Evolutionary conservation across 2,113 vertebrate species (phyloP).

Genomic region (Paedocypris sp.): DNA sequence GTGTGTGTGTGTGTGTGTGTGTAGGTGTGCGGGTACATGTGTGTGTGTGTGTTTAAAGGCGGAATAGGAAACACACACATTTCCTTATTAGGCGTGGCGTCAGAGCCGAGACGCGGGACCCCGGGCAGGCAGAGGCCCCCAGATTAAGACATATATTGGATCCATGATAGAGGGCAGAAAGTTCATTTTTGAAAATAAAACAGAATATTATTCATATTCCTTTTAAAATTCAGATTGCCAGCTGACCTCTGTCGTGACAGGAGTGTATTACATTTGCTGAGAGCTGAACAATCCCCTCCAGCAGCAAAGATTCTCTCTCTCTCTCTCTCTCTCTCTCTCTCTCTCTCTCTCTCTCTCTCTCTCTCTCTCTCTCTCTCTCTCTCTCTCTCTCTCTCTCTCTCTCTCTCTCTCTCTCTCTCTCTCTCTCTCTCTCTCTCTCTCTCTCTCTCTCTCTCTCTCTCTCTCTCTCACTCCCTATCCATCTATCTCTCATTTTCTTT

Average conservation of each 20-base stretch:
- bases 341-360: constrained; percentile 1
- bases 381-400: no score
- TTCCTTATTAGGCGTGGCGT: constrained; percentile 99
- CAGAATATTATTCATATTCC: constrained; percentile 99
- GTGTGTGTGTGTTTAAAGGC: constrained; percentile 57
- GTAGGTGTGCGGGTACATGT: neutral
- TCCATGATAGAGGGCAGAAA: constrained; percentile 99
- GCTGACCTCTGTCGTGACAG: constrained; percentile 98
- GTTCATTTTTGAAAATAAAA: constrained; percentile 99
- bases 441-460: no score
- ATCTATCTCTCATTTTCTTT: no score
- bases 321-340: constrained; percentile 14
- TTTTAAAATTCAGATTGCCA: constrained; percentile 99
- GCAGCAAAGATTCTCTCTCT: constrained; percentile 45
- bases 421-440: no score
- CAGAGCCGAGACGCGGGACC: constrained; percentile 91
- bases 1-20: no score
- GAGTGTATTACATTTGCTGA: constrained; percentile 99
- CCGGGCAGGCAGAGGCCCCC: constrained; percentile 92
- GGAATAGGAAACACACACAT: constrained; percentile 92
- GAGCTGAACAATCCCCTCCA: constrained; percentile 72
- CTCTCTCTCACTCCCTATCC: no score
- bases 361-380: constrained; percentile 17
- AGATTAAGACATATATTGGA: constrained; percentile 99
- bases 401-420: no score